These are phyloP conservation scores for Heliconius cydno DNA, from an alignment of 2,888 invertebrate species.

Conservation along the genomic window DNA sequence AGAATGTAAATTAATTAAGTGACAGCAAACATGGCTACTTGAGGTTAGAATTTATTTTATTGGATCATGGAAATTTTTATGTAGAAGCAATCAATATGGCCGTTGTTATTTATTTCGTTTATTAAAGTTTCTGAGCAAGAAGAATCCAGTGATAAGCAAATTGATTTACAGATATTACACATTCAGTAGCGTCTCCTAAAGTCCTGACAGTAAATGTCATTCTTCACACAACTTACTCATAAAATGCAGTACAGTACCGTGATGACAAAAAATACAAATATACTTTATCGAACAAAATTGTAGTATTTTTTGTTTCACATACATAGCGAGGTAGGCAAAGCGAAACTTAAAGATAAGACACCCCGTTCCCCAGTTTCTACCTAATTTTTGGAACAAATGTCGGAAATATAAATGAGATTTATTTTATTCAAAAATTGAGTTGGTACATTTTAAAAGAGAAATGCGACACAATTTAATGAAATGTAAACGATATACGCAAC, in stretches of 20 bases:
- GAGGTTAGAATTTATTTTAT: slow-evolving; percentile 1
- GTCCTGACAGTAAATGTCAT: no score
- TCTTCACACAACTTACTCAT: no score
- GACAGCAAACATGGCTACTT: slow-evolving; percentile 2
- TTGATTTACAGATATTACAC: neutral
- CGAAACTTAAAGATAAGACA: no score
- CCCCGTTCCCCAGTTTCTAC: no score
- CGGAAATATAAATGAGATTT: neutral
- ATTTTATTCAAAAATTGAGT: neutral
- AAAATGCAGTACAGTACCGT: no score
- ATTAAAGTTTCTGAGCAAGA: no score
- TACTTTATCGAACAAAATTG: no score
- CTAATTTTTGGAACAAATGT: neutral
- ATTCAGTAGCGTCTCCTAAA: neutral
- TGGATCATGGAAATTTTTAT: neutral
- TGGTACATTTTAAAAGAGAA: neutral
- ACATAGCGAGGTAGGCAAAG: no score
- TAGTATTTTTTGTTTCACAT: no score
- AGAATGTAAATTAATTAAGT: slow-evolving; percentile 10
- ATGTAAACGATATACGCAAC: slow-evolving; percentile 1
- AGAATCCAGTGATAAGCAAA: neutral
- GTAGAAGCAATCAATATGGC: neutral
- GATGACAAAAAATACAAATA: no score
- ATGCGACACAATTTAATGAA: neutral
- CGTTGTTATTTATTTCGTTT: neutral